Percentiles rank a stretch among this genome's conserved stretches.
Conservation (phyloP, 2,113 vertebrate genomes). For the Jaculus jaculus region DNA sequence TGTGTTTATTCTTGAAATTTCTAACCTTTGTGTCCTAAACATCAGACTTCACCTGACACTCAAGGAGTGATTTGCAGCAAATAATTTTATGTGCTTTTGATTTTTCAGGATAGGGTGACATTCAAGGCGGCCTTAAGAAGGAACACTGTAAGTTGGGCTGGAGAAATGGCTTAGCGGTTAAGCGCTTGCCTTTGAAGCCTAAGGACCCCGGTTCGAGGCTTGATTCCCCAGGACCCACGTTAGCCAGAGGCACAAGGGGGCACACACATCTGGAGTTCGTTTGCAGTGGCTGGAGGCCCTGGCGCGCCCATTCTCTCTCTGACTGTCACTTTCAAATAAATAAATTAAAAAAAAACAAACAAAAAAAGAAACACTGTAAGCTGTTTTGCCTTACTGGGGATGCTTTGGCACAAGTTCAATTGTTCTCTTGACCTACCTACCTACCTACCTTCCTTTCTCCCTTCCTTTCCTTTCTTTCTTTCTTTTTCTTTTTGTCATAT, state of each 20-base stretch:
- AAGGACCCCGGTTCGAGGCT: no score
- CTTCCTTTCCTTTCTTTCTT: not conserved
- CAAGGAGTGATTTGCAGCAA: not conserved
- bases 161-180: no score
- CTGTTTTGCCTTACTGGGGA: not conserved
- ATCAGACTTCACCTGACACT: not conserved
- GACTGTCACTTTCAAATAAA: no score
- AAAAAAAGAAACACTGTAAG: not conserved
- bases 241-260: no score
- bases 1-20: not conserved
- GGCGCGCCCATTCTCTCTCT: no score
- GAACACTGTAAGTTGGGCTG: not conserved
- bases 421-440: no score
- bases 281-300: no score
- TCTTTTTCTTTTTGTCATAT: no score
- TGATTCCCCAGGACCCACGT: no score
- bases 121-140: not conserved
- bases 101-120: conserved; percentile 17
- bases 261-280: no score
- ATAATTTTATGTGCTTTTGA: conserved; percentile 6
- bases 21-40: not conserved
- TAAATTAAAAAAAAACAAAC: no score
- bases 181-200: no score
- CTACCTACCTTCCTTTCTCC: not conserved
- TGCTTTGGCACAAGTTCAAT: not conserved